phyloP scores from a whole-genome alignment of 2,888 invertebrate genomes.

The Trissolcus brochymenae region DNA sequence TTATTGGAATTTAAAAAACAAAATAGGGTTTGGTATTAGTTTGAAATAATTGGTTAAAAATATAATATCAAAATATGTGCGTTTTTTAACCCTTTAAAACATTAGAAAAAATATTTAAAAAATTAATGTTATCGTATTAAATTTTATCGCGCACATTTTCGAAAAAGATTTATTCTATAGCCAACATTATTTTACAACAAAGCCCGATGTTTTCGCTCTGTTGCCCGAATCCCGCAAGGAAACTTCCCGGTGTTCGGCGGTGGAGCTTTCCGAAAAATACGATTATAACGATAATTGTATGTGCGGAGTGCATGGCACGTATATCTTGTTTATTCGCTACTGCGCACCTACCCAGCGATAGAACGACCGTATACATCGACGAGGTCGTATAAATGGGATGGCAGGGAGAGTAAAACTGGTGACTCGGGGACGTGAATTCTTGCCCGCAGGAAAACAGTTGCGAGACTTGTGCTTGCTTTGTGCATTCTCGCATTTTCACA shows the following conservation, averaged over 20 bases:
- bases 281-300: constrained; percentile 75
- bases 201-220: constrained; percentile 68
- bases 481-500: constrained; percentile 61
- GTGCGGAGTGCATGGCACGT: constrained; percentile 69
- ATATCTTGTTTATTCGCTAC: constrained; percentile 71
- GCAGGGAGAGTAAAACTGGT: constrained; percentile 59
- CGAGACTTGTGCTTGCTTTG: constrained; percentile 59
- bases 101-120: constrained; percentile 12
- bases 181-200: constrained; percentile 64
- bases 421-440: constrained; percentile 60
- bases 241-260: constrained; percentile 63
- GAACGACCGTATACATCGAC: constrained; percentile 59
- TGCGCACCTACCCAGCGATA: constrained; percentile 56
- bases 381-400: constrained; percentile 58
- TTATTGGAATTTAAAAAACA: not conserved
- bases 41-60: too few relatives aligned
- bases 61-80: not conserved
- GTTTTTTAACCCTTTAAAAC: not conserved
- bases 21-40: not conserved
- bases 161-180: constrained; percentile 21
- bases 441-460: constrained; percentile 63
- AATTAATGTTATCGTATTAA: constrained; percentile 10
- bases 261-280: constrained; percentile 71
- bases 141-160: too few relatives aligned
- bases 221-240: constrained; percentile 71